phyloP scores from a whole-genome alignment of 2,888 invertebrate genomes.

The Drosophila suboccidentalis region DNA sequence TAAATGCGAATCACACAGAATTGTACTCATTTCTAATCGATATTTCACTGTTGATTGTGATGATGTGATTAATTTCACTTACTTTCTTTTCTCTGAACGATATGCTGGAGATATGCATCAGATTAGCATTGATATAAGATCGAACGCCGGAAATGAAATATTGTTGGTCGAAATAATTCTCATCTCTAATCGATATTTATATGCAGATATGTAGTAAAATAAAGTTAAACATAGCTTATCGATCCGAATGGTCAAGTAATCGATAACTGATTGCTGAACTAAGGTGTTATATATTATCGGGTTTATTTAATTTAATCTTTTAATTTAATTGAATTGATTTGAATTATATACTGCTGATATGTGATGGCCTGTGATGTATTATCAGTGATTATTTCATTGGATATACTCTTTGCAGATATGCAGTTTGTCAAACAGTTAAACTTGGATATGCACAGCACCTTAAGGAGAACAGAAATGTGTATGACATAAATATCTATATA shows the following conservation, averaged over 20 bases:
- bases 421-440: slow-evolving; percentile 8
- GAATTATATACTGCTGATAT: background rate
- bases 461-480: slow-evolving; percentile 39
- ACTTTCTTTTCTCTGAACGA: background rate
- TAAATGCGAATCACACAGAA: background rate
- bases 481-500: slow-evolving; percentile 20
- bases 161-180: background rate
- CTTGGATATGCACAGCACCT: slow-evolving; percentile 60
- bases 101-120: background rate
- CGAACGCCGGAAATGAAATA: background rate
- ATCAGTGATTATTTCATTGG: background rate
- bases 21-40: background rate
- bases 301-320: background rate
- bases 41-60: no score
- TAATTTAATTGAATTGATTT: no score
- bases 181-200: background rate
- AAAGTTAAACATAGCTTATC: background rate
- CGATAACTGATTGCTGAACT: no score
- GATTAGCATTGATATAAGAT: background rate
- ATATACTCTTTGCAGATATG: slow-evolving; percentile 2
- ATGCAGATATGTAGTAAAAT: background rate
- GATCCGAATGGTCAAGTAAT: background rate
- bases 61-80: background rate
- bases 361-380: background rate
- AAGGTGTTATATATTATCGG: no score